A percentile compares a stretch with the other conserved stretches of the same genome.
phyloP scores from a whole-genome alignment of 2,888 invertebrate species.

The Tiliacea aurago region DNA sequence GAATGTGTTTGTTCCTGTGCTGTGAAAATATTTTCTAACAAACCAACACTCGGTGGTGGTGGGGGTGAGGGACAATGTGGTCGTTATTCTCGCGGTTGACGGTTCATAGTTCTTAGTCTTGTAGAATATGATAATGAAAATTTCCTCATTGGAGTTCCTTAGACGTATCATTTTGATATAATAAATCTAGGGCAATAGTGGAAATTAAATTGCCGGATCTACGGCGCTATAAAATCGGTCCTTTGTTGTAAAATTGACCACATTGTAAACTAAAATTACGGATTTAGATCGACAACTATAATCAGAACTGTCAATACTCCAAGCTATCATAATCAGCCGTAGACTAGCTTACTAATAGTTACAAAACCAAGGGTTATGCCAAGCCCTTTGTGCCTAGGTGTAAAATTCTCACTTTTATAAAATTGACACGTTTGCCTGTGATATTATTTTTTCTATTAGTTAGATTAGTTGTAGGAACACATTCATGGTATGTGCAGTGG shows the following conservation, averaged over 20 bases:
- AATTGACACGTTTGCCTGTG: conserved; percentile 68
- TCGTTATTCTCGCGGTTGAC: conserved; percentile 69
- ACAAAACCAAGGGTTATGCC: conserved; percentile 43
- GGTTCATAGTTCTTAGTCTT: conserved; percentile 68
- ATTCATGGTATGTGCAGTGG: conserved; percentile 50
- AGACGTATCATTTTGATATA: conserved; percentile 63
- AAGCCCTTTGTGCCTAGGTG: conserved; percentile 47
- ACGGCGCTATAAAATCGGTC: conserved; percentile 55
- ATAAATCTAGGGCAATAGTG: conserved; percentile 53
- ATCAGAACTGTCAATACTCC: conserved; percentile 63
- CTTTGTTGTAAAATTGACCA: conserved; percentile 64
- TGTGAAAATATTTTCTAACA: conserved; percentile 88
- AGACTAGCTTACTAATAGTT: conserved; percentile 52
- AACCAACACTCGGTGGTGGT: conserved; percentile 84
- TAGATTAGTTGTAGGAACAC: conserved; percentile 66
- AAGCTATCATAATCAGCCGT: conserved; percentile 40
- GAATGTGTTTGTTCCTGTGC: conserved; percentile 90
- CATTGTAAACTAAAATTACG: conserved; percentile 63
- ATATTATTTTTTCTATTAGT: conserved; percentile 69
- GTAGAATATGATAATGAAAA: conserved; percentile 59
- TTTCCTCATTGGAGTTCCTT: conserved; percentile 61
- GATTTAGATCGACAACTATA: conserved; percentile 72
- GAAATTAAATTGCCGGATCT: conserved; percentile 48
- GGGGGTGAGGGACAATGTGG: conserved; percentile 80
- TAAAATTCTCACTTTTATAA: conserved; percentile 63